Conservation (phyloP, 2,888 invertebrate genomes). For the Drosophila histrio region DNA sequence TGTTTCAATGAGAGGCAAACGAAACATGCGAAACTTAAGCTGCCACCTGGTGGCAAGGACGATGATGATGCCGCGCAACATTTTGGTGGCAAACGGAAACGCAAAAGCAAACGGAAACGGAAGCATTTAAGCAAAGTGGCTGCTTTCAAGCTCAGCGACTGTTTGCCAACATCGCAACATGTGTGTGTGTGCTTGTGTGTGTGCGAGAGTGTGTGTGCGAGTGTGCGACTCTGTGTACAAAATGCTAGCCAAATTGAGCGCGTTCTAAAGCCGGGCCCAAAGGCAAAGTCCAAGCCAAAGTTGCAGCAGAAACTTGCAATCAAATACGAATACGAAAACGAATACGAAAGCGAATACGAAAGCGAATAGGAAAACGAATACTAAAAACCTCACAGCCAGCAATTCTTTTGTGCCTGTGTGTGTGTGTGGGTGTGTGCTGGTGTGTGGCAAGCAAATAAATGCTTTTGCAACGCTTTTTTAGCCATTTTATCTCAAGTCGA, state of each 20-base stretch:
- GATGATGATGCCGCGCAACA: slow-evolving; percentile 33
- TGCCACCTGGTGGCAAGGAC: slow-evolving; percentile 49
- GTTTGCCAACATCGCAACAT: slow-evolving; percentile 27
- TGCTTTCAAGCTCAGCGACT: slow-evolving; percentile 33
- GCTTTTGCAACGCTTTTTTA: slow-evolving; percentile 75
- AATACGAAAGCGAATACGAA: not conserved
- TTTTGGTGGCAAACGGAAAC: slow-evolving; percentile 57
- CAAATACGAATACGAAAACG: slow-evolving; percentile 35
- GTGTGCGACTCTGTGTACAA: slow-evolving; percentile 18
- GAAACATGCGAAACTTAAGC: slow-evolving; percentile 39
- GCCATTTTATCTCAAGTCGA: slow-evolving; percentile 76
- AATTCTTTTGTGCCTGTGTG: slow-evolving; percentile 29
- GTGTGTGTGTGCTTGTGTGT: slow-evolving; percentile 19
- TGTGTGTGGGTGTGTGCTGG: slow-evolving; percentile 33
- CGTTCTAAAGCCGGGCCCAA: slow-evolving; percentile 30
- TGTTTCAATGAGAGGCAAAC: slow-evolving; percentile 25
- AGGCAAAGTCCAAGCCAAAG: slow-evolving; percentile 21
- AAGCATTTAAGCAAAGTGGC: slow-evolving; percentile 67
- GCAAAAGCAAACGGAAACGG: slow-evolving; percentile 59
- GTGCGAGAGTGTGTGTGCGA: slow-evolving; percentile 15
- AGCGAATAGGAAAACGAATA: slow-evolving; percentile 8
- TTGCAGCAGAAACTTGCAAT: slow-evolving; percentile 50
- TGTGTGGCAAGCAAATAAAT: slow-evolving; percentile 71
- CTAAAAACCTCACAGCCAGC: slow-evolving; percentile 21
- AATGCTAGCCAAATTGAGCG: slow-evolving; percentile 25